Percentiles rank a stretch among this genome's conserved stretches.
Evolutionary conservation across 2,113 vertebrate genomes (phyloP).

Genomic region (Mungos mungo): DNA sequence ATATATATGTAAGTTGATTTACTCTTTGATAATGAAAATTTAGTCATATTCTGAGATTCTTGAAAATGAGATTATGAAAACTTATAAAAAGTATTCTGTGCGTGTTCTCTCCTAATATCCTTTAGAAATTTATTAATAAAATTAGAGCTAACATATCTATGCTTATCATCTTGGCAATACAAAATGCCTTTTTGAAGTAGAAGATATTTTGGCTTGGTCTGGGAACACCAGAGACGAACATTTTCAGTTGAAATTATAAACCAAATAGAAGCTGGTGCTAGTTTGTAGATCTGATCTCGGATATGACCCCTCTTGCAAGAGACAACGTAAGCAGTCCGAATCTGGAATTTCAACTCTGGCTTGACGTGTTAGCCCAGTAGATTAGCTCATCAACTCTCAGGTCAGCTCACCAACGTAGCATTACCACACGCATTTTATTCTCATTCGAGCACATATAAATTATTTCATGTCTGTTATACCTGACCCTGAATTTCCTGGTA

Average conservation of each 20-base stretch:
- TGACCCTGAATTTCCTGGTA: conserved; percentile 43
- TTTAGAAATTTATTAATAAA: conserved; percentile 1
- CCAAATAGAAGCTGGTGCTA: background rate
- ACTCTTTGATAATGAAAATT: background rate
- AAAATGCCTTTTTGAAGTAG: background rate
- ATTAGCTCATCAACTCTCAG: no score
- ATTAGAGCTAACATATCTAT: background rate
- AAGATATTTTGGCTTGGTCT: background rate
- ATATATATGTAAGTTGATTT: background rate
- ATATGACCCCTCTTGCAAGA: background rate
- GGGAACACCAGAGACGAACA: background rate
- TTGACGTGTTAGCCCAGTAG: background rate
- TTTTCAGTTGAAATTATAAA: background rate
- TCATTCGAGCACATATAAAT: background rate
- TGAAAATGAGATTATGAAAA: background rate
- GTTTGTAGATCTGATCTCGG: background rate
- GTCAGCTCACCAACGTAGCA: background rate
- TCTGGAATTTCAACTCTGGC: background rate
- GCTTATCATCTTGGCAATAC: background rate
- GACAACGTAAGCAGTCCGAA: background rate
- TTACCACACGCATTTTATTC: background rate
- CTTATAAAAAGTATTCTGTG: background rate
- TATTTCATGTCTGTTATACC: background rate
- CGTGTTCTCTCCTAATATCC: background rate
- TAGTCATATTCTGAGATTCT: background rate